Base-by-base conservation (phyloP, 2,797 vertebrate genomes). In the Hozukius guyotensis region DNA sequence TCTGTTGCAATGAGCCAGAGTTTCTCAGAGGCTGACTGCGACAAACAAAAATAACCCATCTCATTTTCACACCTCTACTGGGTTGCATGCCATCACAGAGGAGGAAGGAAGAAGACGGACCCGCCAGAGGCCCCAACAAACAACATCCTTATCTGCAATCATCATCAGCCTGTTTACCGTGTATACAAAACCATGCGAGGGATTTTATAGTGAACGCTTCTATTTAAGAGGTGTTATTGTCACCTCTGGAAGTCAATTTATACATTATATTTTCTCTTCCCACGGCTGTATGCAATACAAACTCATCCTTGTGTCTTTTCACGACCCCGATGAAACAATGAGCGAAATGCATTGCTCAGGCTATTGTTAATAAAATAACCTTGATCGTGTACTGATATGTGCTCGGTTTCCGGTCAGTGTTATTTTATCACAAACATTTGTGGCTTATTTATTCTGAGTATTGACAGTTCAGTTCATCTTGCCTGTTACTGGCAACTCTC, bases 21-120 rank as follows among this genome's bases (percentile, higher is more conserved):
- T 68, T 87, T 88, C 75, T 91, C 74, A 57, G 75, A 79, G 71
- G 16, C 42, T 46, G 20, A 27, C 52, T 20, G 31, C 9, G 27
- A 80, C 67, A 55, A 64, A 80, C 63, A 18, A 75, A 88, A 90
- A 86, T 86, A 90, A 78, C 74, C 5, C 65, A 1, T 72, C 53
- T 72, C 55, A 69, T 87, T 78, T 94, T 95, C 94, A 94, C 94
- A 95, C 93, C 93, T 94, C 65, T 8, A 74, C 72, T 70, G 6
- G 27, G 61, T 72, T 46, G 77, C 80, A 63, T 80, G 83, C 63
- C 63, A 80, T 66, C 67, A 76, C 60, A 81, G 67, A 93, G 90
- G 90, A 95, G 93, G 92, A 95, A 95, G 90, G 89, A 92, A 88
- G 77, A 63, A 66, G 60, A 46, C 6, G 13, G 67, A 70, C 24